A percentile compares a stretch with the other conserved stretches of the same genome.
Conservation (phyloP, 1,140 invertebrate species). For the Atta texana region DNA sequence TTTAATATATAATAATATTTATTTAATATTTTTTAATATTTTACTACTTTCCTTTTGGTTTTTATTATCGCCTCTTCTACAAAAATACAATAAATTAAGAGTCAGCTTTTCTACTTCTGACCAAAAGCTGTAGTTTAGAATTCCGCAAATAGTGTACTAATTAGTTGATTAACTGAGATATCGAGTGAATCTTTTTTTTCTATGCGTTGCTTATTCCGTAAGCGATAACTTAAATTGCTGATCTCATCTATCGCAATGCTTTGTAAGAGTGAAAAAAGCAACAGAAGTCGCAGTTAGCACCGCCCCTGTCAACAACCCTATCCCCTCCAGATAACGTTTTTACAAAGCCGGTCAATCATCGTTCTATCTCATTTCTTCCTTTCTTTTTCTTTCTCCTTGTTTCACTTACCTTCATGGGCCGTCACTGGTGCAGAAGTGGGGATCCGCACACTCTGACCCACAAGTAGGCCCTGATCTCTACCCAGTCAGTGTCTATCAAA, state of each 20-base stretch:
- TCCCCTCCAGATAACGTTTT: constrained; percentile 37
- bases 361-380: constrained; percentile 69
- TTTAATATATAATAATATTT: too few species aligned
- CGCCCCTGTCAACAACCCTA: constrained; percentile 47
- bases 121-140: not conserved
- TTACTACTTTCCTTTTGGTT: too few species aligned
- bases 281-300: not conserved
- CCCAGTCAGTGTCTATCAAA: constrained; percentile 71
- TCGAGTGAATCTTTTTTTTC: not conserved
- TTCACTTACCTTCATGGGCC: constrained; percentile 35
- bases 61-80: too few species aligned
- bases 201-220: not conserved
- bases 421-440: constrained; percentile 59
- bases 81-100: too few species aligned
- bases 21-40: too few species aligned
- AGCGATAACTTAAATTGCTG: not conserved
- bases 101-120: too few species aligned
- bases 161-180: not conserved
- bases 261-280: not conserved
- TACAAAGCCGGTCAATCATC: constrained; percentile 57
- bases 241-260: not conserved
- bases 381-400: constrained; percentile 66
- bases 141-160: not conserved
- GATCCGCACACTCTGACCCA: constrained; percentile 82
- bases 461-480: constrained; percentile 77